Evolutionary conservation across 2,888 invertebrate genomes (phyloP).

Genomic region (Lochmaea crataegi): DNA sequence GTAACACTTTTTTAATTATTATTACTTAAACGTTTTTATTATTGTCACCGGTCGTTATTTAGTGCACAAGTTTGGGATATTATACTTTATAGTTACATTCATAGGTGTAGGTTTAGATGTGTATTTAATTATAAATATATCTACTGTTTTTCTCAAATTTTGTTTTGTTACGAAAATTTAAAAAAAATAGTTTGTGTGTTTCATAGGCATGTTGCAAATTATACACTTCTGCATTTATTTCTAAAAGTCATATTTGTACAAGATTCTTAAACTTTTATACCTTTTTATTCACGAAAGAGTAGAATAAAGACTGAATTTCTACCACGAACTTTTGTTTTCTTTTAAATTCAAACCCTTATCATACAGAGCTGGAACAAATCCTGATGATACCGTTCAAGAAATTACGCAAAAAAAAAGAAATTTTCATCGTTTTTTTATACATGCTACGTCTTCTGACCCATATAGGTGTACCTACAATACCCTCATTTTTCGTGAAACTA

Average conservation of each 20-base stretch:
- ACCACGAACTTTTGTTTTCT: background rate
- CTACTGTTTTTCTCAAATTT: conserved; percentile 2
- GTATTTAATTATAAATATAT: background rate
- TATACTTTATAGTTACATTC: background rate
- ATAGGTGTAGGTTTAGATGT: conserved; percentile 2
- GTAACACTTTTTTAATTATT: too few relatives aligned
- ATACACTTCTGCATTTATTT: conserved; percentile 12
- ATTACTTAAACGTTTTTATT: background rate
- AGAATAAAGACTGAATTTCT: conserved; percentile 25
- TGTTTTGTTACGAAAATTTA: background rate
- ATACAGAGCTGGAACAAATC: too few relatives aligned
- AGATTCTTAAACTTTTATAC: conserved; percentile 8
- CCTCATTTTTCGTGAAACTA: background rate
- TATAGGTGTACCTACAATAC: too few relatives aligned
- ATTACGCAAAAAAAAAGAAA: too few relatives aligned
- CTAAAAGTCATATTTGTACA: conserved; percentile 1
- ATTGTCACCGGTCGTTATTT: background rate
- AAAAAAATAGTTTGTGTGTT: background rate
- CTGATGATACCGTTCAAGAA: too few relatives aligned
- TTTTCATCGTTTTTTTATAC: too few relatives aligned
- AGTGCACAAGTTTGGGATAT: background rate
- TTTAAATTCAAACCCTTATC: background rate
- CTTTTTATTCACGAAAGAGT: conserved; percentile 13
- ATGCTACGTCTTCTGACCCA: too few relatives aligned
- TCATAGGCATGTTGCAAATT: conserved; percentile 14